phyloP scores from a whole-genome alignment of 2,888 invertebrate genomes.

The Tyria jacobaeae region DNA sequence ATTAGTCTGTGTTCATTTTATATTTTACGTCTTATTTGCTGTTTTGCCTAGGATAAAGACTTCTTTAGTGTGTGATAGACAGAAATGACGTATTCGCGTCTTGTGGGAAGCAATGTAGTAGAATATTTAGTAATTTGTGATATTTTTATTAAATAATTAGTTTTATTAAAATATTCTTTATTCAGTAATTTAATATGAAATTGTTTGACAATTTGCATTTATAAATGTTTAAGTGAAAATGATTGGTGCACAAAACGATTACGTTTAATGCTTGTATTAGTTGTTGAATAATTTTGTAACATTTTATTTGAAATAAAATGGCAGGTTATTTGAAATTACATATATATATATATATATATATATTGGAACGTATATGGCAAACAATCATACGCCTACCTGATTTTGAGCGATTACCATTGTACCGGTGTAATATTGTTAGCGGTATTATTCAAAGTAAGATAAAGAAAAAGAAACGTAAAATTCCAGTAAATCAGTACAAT shows the following conservation, averaged over 20 bases:
- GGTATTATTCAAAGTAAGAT: background rate
- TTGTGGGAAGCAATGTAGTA: slow-evolving; percentile 29
- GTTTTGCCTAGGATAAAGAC: slow-evolving; percentile 26
- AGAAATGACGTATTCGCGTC: slow-evolving; percentile 17
- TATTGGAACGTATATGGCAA: too few relatives aligned
- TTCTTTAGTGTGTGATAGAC: slow-evolving; percentile 27
- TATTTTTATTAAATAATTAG: slow-evolving; percentile 54
- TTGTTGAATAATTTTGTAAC: slow-evolving; percentile 61
- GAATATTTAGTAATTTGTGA: slow-evolving; percentile 61
- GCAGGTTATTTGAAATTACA: slow-evolving; percentile 32
- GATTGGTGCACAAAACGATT: slow-evolving; percentile 61
- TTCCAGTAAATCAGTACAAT: too few relatives aligned
- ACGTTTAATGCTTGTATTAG: slow-evolving; percentile 48
- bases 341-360: too few relatives aligned
- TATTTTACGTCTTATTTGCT: slow-evolving; percentile 35
- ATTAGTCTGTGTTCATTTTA: slow-evolving; percentile 52
- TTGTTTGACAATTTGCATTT: slow-evolving; percentile 73
- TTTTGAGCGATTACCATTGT: too few relatives aligned
- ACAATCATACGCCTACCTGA: too few relatives aligned
- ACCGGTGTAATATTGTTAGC: too few relatives aligned
- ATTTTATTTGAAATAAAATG: slow-evolving; percentile 51
- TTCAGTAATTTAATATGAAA: slow-evolving; percentile 60
- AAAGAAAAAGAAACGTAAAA: background rate
- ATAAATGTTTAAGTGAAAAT: slow-evolving; percentile 37
- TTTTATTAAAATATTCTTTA: slow-evolving; percentile 35